Evolutionary conservation across 2,888 invertebrate genomes (phyloP).

Genomic region (Hipparchia sbordonii): DNA sequence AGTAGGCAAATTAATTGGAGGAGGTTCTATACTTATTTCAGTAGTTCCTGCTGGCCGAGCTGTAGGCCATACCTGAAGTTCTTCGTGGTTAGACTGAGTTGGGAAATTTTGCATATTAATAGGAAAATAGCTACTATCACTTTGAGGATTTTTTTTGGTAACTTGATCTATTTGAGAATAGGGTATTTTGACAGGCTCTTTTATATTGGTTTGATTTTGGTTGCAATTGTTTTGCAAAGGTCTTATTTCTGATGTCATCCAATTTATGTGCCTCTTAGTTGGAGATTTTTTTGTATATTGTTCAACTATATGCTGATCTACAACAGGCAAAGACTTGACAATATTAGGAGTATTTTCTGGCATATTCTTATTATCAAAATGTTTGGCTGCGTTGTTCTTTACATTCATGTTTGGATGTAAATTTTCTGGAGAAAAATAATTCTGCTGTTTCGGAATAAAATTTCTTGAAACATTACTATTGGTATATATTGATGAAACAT

Average conservation of each 20-base stretch:
- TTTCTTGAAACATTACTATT: constrained; percentile 63
- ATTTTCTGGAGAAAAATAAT: constrained; percentile 60
- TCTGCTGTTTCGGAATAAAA: constrained; percentile 62
- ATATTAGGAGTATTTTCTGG: constrained; percentile 50
- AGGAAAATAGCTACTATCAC: constrained; percentile 70
- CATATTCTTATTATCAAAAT: constrained; percentile 60
- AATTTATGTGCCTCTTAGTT: constrained; percentile 77
- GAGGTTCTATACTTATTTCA: constrained; percentile 77
- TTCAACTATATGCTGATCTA: constrained; percentile 58
- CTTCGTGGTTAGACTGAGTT: constrained; percentile 66
- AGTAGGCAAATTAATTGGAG: constrained; percentile 75
- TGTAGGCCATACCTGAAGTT: constrained; percentile 74
- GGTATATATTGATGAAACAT: constrained; percentile 67
- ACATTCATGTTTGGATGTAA: constrained; percentile 52
- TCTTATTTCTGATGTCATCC: constrained; percentile 79
- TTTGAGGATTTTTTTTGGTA: constrained; percentile 65
- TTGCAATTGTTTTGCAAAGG: constrained; percentile 68
- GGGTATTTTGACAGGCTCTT: constrained; percentile 59
- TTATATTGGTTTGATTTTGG: constrained; percentile 54
- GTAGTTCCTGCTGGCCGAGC: constrained; percentile 71
- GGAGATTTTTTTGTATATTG: constrained; percentile 76
- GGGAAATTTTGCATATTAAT: constrained; percentile 73
- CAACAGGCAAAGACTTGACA: constrained; percentile 55
- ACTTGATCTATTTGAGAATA: constrained; percentile 58
- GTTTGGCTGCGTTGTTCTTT: constrained; percentile 58